Evolutionary conservation across 2,113 vertebrate species (phyloP).

Genomic region (Apaloderma vittatum): DNA sequence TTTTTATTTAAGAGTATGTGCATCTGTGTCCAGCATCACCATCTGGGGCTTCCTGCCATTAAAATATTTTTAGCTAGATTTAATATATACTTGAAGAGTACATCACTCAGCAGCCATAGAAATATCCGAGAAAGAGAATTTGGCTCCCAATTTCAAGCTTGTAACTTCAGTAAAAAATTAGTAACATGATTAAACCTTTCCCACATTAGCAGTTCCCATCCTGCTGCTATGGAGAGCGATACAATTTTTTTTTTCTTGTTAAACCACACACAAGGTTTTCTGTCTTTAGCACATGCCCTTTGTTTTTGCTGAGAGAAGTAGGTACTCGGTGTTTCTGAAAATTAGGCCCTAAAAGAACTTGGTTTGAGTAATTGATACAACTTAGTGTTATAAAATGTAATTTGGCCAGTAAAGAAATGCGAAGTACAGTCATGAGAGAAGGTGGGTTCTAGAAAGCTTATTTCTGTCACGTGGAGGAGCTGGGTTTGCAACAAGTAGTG

Average conservation of each 20-base stretch:
- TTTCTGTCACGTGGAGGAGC: background rate
- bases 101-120: background rate
- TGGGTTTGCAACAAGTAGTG: background rate
- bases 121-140: background rate
- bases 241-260: background rate
- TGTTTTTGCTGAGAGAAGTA: background rate
- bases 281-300: background rate
- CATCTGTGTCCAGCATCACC: background rate
- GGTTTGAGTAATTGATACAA: background rate
- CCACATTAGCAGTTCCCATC: background rate
- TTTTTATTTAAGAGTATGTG: background rate
- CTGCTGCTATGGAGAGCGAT: background rate
- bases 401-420: background rate
- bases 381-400: background rate
- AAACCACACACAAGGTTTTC: background rate
- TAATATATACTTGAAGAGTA: background rate
- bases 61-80: background rate
- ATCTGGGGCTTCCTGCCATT: background rate
- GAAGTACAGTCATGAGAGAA: background rate
- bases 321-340: background rate
- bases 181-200: background rate
- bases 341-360: background rate
- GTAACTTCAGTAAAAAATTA: background rate
- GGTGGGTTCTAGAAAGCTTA: rapidly evolving
- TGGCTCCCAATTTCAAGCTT: background rate